phyloP scores from a whole-genome alignment of 2,797 vertebrate species.

The Sebastes baramenuke region DNA sequence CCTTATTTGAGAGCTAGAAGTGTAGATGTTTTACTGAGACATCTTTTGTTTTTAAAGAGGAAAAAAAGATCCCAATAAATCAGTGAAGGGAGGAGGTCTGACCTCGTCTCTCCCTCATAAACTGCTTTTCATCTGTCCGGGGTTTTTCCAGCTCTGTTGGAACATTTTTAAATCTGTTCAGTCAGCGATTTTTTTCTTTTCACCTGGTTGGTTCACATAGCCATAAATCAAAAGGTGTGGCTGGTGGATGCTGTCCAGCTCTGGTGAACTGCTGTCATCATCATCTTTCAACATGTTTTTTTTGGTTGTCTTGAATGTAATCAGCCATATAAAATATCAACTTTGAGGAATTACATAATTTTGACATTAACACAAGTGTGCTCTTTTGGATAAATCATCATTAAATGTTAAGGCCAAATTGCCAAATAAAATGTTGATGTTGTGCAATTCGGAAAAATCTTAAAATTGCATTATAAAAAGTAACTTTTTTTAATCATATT shows the following conservation, averaged over 20 bases:
- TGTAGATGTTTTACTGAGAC: neutral
- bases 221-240: neutral
- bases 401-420: neutral
- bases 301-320: neutral
- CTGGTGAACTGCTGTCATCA: neutral
- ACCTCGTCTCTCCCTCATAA: neutral
- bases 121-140: neutral
- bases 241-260: neutral
- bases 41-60: neutral
- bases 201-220: neutral
- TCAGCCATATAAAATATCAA: neutral
- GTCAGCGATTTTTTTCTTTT: neutral
- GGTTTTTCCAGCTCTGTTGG: neutral
- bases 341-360: neutral
- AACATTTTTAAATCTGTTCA: neutral
- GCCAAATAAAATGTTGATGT: neutral
- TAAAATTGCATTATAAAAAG: too few species aligned
- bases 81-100: neutral
- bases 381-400: neutral
- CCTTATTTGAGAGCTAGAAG: neutral
- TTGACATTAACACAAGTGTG: neutral
- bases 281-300: neutral
- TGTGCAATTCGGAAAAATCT: neutral
- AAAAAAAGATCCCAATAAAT: conserved; percentile 3
- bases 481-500: too few species aligned